Evolutionary conservation across 2,797 vertebrate species (phyloP).

Genomic region (Distichodus sexfasciatus): DNA sequence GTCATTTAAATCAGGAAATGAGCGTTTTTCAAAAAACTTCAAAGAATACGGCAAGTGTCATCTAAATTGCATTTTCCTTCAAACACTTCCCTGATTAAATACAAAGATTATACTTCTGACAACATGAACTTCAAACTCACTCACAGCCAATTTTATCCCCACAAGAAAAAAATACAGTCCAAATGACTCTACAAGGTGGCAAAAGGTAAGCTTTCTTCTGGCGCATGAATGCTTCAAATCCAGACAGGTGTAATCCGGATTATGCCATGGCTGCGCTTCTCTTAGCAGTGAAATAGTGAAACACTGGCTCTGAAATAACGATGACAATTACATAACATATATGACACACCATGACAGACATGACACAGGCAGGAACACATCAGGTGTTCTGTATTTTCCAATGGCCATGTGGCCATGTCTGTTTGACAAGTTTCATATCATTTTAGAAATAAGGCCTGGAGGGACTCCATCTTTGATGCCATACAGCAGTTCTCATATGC

Average conservation of each 20-base stretch:
- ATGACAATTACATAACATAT: not conserved
- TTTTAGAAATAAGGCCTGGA: no score
- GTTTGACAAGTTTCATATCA: not conserved
- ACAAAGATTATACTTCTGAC: no score
- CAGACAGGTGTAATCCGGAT: conserved; percentile 18
- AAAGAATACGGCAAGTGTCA: no score
- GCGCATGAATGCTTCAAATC: not conserved
- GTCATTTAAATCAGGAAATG: no score
- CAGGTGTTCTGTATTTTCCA: not conserved
- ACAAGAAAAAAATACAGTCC: not conserved
- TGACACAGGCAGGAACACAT: not conserved
- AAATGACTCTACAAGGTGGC: not conserved
- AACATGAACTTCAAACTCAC: no score
- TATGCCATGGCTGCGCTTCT: not conserved
- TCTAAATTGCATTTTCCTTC: no score
- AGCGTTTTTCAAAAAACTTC: no score
- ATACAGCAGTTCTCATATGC: no score
- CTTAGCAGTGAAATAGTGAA: not conserved
- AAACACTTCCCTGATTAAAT: no score
- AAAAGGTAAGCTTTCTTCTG: not conserved
- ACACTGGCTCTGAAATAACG: not conserved
- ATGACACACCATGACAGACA: not conserved
- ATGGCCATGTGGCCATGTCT: not conserved
- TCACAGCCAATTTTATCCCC: no score
- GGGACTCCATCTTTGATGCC: no score